Evolutionary conservation across 2,113 vertebrate genomes (phyloP).

Genomic region (Psophia crepitans): DNA sequence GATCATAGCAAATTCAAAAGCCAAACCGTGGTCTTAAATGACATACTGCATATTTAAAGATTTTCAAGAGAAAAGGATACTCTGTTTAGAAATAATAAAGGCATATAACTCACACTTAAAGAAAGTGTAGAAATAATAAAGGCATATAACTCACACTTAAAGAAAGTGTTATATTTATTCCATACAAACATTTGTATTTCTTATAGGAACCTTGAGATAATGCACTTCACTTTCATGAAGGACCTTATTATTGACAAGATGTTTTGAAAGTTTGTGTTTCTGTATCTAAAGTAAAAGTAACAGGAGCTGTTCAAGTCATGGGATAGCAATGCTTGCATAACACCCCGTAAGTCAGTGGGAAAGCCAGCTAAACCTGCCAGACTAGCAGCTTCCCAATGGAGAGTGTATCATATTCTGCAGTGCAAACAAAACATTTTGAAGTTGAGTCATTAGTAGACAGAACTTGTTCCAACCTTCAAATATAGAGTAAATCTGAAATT

Average conservation of each 20-base stretch:
- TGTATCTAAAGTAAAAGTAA: background rate
- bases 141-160: background rate
- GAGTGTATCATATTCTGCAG: conserved; percentile 29
- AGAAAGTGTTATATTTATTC: background rate
- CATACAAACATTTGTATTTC: background rate
- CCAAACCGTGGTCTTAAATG: background rate
- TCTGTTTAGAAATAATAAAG: background rate
- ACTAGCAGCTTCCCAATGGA: background rate
- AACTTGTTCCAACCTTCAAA: conserved; percentile 12
- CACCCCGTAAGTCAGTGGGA: conserved; percentile 24
- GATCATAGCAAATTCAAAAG: background rate
- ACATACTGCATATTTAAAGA: background rate
- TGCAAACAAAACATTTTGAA: conserved; percentile 23
- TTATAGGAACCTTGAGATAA: background rate
- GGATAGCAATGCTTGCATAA: conserved; percentile 24
- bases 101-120: background rate
- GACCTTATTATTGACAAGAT: background rate
- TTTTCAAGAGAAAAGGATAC: background rate
- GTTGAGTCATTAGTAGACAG: background rate
- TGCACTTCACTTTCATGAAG: background rate
- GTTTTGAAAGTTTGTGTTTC: background rate
- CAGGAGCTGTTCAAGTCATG: background rate
- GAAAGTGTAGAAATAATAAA: background rate
- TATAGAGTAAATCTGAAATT: background rate
- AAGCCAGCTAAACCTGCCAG: background rate